A percentile compares a stretch with the other conserved stretches of the same genome.
Evolutionary conservation across 2,888 invertebrate species (phyloP).

Genomic region (Chirona hameri): DNA sequence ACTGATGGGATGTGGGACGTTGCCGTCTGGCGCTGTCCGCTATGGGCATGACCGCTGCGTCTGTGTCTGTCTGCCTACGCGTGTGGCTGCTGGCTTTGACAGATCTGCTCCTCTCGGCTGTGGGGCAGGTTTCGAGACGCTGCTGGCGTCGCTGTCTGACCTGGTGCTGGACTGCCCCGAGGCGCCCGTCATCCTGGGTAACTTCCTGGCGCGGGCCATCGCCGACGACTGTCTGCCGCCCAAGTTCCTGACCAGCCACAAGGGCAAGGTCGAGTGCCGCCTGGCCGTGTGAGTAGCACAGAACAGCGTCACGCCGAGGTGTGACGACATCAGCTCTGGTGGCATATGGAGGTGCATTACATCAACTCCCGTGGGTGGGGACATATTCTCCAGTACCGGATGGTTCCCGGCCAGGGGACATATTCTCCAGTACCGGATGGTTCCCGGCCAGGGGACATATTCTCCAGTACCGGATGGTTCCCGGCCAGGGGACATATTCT

Average conservation of each 20-base stretch:
- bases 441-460: no score
- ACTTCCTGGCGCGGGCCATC: slow-evolving; percentile 85
- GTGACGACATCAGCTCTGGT: no score
- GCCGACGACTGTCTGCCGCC: slow-evolving; percentile 92
- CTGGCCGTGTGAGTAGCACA: not conserved
- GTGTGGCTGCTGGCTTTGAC: not conserved
- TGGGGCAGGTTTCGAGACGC: slow-evolving; percentile 65
- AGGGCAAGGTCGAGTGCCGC: slow-evolving; percentile 50
- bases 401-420: no score
- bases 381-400: no score
- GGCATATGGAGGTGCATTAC: no score
- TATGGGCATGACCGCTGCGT: not conserved
- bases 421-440: no score
- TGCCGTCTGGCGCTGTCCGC: not conserved
- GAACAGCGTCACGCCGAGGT: no score
- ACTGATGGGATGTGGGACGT: no score
- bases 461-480: no score
- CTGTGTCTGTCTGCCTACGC: not conserved
- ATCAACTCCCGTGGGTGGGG: no score
- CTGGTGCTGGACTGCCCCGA: slow-evolving; percentile 85
- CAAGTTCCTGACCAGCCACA: slow-evolving; percentile 67
- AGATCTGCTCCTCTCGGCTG: not conserved
- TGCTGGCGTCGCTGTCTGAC: slow-evolving; percentile 75
- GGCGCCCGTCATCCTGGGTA: slow-evolving; percentile 76
- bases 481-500: no score